Base-by-base conservation (phyloP, 2,888 invertebrate genomes). In the Sphecodes monilicornis region DNA sequence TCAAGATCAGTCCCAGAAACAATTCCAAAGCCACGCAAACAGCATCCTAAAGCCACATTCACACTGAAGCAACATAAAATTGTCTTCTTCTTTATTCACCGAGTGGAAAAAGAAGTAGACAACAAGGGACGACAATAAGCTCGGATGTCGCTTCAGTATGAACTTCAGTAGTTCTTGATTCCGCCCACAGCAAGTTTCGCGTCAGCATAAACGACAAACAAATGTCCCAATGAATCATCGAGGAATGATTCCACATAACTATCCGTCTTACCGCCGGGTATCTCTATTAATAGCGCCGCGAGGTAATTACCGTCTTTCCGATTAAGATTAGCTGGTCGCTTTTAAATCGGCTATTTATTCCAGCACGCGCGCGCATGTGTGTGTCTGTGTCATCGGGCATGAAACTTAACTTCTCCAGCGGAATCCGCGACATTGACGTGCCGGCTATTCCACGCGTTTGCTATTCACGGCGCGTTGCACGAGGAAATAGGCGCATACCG, bases 311-410 rank as follows among this genome's bases (percentile, higher is more conserved):
- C 50, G 72, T 16, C 69, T 26, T 41, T 76, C n/a, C 69, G 76
- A 60, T 82, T 69, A 46, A 82, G 76, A 84, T 84, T 84, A 83
- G 77, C 72, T 41, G 22, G 50, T 50, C 71, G 84, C 71, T 84
- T 83, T 82, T 74, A 82, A 84, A 84, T 78, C 84, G 78, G 75
- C 66, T 50, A 43, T 74, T 68, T 82, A 85, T 85, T 84, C 72
- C 36, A 26, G 77, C 66, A n/a, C n/a, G n/a, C n/a, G n/a, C n/a
- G n/a, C n/a, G n/a, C n/a, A n/a, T n/a, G n/a, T n/a, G n/a, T n/a
- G n/a, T n/a, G 80, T 60, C 39, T 80, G 75, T 76, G 80, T 84
- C 84, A 78, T 70, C 64, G 69, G 10, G 43, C 29, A 26, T 50
- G 54, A 57, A 43, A 73, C 60, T 57, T 6, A 50, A 22, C 50